Evolutionary conservation across 2,888 invertebrate genomes (phyloP).

Genomic region (Barypeithes pellucidus): DNA sequence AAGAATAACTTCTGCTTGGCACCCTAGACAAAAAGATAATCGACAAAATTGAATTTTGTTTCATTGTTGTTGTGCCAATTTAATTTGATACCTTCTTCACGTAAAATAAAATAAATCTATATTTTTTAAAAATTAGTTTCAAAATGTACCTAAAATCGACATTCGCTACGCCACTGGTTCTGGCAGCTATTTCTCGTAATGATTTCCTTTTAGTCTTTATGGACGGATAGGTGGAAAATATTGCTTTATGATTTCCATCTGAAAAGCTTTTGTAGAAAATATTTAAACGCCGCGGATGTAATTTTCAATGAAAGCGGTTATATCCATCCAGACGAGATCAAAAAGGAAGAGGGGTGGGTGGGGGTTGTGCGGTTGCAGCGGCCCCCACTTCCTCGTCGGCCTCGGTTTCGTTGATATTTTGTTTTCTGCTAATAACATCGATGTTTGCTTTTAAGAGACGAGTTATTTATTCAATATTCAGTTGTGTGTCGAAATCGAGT

Average conservation of each 20-base stretch:
- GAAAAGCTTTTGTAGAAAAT: slow-evolving; percentile 61
- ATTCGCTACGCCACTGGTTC: slow-evolving; percentile 42
- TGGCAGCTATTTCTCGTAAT: slow-evolving; percentile 57
- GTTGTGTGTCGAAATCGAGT: too few species aligned
- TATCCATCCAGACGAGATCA: slow-evolving; percentile 54
- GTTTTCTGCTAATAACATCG: slow-evolving; percentile 50
- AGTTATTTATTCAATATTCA: too few species aligned
- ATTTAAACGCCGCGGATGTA: slow-evolving; percentile 61
- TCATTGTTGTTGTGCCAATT: too few species aligned
- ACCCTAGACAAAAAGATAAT: too few species aligned
- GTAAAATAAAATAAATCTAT: too few species aligned
- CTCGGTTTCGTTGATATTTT: slow-evolving; percentile 50
- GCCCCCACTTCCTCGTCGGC: slow-evolving; percentile 11
- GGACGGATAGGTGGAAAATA: slow-evolving; percentile 59
- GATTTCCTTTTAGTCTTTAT: slow-evolving; percentile 58
- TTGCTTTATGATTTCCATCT: slow-evolving; percentile 60
- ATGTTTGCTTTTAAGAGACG: slow-evolving; percentile 50
- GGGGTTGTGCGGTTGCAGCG: neutral
- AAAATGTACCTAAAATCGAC: too few species aligned
- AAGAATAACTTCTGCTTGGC: too few species aligned
- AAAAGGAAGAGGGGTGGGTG: slow-evolving; percentile 45
- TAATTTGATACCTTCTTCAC: too few species aligned
- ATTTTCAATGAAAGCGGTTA: slow-evolving; percentile 61
- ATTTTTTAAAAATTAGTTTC: too few species aligned
- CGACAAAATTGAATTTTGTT: too few species aligned